Percentiles rank a stretch among this genome's conserved stretches.
phyloP scores from a whole-genome alignment of 1,140 invertebrate genomes.

The Lucilia sericata region DNA sequence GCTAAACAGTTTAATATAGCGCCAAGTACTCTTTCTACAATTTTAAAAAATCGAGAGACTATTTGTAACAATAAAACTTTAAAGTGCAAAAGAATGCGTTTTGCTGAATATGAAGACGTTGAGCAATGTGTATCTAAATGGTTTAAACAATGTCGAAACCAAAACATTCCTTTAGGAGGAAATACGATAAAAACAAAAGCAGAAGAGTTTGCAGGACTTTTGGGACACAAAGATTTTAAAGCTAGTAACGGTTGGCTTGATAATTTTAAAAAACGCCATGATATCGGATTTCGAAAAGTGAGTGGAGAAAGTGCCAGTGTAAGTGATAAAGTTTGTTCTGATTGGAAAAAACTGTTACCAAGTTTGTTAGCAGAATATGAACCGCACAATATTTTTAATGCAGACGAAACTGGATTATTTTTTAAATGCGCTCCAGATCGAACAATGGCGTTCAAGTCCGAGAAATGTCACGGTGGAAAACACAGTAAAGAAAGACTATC shows the following conservation, averaged over 20 bases:
- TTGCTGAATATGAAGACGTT: slow-evolving; percentile 19
- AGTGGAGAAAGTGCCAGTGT: neutral
- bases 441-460: neutral
- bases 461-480: neutral
- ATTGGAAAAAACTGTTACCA: neutral
- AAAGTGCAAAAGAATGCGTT: neutral
- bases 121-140: slow-evolving; percentile 29
- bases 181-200: neutral
- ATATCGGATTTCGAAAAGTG: neutral
- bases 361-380: neutral
- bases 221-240: neutral
- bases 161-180: neutral
- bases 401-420: neutral
- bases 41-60: slow-evolving; percentile 18
- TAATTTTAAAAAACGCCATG: neutral
- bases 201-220: neutral
- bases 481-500: neutral
- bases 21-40: slow-evolving; percentile 25
- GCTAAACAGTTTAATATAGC: too few relatives aligned
- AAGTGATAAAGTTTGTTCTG: neutral
- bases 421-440: neutral
- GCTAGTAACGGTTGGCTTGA: neutral
- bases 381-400: too few relatives aligned
- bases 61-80: slow-evolving; percentile 4
- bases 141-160: slow-evolving; percentile 11